Percentiles rank a stretch among this genome's conserved stretches.
phyloP scores from a whole-genome alignment of 2,888 invertebrate species.

The Listrodromus nycthemerus region DNA sequence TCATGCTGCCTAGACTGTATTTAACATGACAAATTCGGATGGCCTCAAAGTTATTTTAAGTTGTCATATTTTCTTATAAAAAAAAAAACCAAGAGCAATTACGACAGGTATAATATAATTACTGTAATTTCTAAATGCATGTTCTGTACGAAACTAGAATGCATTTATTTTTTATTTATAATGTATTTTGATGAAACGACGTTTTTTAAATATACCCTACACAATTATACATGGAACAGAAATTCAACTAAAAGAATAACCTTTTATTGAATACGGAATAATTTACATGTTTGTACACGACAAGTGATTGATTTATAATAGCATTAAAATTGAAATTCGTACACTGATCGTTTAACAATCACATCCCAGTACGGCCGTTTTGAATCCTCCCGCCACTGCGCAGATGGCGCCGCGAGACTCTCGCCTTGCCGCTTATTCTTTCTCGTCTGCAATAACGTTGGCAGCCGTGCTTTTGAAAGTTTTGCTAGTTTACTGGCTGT shows the following conservation, averaged over 20 bases:
- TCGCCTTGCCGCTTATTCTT: not conserved
- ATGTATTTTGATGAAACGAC: constrained; percentile 77
- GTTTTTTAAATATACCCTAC: constrained; percentile 78
- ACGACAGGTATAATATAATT: constrained; percentile 56
- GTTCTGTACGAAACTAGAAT: constrained; percentile 77
- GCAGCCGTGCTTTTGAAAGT: constrained; percentile 43
- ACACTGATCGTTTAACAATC: constrained; percentile 6
- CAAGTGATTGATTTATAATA: constrained; percentile 45
- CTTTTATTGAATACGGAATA: constrained; percentile 25
- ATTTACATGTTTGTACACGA: constrained; percentile 60
- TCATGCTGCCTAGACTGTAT: constrained; percentile 64
- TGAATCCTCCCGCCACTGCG: constrained; percentile 29
- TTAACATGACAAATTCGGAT: constrained; percentile 62
- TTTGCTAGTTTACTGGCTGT: no score
- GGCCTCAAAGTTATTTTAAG: constrained; percentile 72
- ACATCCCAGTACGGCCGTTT: constrained; percentile 2
- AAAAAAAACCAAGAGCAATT: constrained; percentile 33
- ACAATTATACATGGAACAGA: constrained; percentile 41
- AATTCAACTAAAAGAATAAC: not conserved
- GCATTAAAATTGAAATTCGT: constrained; percentile 48
- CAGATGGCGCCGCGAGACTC: constrained; percentile 32
- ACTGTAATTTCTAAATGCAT: constrained; percentile 70
- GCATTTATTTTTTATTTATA: constrained; percentile 81
- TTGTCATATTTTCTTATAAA: constrained; percentile 70
- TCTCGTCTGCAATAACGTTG: not conserved